Evolutionary conservation across 2,797 vertebrate genomes (phyloP).

Genomic region (Orestias chungarensis): DNA sequence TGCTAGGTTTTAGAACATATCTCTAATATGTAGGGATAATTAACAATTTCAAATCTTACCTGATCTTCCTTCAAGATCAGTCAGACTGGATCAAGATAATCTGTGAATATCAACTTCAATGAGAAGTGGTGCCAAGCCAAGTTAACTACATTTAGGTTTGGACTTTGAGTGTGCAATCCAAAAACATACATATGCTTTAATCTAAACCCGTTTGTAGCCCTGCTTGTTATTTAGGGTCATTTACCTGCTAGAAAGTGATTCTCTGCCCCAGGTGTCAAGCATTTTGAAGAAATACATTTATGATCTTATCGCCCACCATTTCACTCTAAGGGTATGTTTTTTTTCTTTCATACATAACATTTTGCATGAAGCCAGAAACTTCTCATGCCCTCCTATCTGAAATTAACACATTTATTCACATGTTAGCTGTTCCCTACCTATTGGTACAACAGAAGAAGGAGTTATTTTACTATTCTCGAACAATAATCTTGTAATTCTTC

Average conservation of each 20-base stretch:
- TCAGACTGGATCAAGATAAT: neutral
- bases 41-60: neutral
- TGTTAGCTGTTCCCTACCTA: neutral
- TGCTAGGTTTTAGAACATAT: neutral
- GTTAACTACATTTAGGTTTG: neutral
- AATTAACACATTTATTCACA: neutral
- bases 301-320: neutral
- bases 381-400: neutral
- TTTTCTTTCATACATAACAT: neutral
- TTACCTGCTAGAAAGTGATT: neutral
- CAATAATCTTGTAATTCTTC: neutral
- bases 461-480: neutral
- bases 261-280: neutral
- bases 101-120: neutral
- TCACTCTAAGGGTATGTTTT: neutral
- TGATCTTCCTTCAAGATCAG: neutral
- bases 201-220: neutral
- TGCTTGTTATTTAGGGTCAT: neutral
- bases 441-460: neutral
- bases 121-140: neutral
- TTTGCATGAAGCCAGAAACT: neutral
- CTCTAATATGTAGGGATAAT: too few species aligned
- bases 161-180: neutral
- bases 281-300: neutral
- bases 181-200: neutral